Evolutionary conservation across 1,140 invertebrate species (phyloP), one percentile per base, ranked within the genome.

Genomic region (Plectrocnemia conspersa): DNA sequence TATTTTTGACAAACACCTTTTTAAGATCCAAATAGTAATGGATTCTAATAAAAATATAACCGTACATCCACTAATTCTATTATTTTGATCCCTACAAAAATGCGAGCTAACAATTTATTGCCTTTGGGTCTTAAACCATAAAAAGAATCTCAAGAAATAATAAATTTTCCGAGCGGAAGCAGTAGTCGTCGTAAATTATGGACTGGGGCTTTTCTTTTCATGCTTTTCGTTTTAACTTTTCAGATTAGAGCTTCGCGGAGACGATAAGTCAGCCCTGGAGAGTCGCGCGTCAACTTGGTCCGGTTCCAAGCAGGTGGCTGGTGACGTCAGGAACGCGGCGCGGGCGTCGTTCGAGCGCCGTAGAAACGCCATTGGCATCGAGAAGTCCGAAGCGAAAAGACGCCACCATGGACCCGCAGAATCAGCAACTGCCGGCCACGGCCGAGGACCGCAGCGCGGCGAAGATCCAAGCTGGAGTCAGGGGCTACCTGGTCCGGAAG

Each of bases 381-480:
- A 38, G 35, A 16, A 7, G 13, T 3, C 16, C 21, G 35, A 9
- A 32, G 40, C 29, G 40, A 18, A 24, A 16, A 15, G 10, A 38
- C 35, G 35, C 46, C 5, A 50, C 16, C 44, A 58, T 54, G 54
- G 49, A 60, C 13, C 41, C 35, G 18, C 41, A 45, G 24, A n/a
- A 18, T 1, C 15, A 44, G 16, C 29, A 40, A 16, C 24, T 27
- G 3, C 25, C 22, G 15, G 24, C 57, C 4, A 55, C 63, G 16
- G 58, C 79, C 18, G 77, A 80, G 61, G 79, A 84, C 63, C 78
- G 77, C 41, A 82, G 81, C 19, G 85, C 84, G 0, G 81, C 82
- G 1, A 87, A 85, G 69, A 89, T 89, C 55, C 86, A 89, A 66
- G 85, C 86, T 0, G 80, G 82, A 2, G 75, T 86, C 13, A 72